Evolutionary conservation across 2,888 invertebrate genomes (phyloP), one percentile per base, ranked within the genome.

Genomic region (Aphidoletes aphidimyza): DNA sequence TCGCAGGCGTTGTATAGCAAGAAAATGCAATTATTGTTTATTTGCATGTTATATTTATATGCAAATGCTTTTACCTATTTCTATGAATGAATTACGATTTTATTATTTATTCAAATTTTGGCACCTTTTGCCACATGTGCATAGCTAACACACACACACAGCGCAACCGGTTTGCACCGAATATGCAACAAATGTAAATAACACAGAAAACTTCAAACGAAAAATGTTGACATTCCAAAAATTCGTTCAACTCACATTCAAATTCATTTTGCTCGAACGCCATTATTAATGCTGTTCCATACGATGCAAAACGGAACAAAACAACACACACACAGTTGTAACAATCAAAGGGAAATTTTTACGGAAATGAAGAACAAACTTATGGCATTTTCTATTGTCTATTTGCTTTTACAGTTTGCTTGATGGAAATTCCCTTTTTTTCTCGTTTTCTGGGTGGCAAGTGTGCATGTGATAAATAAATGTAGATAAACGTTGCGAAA

Each of bases 41-140:
- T 69, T 69, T 69, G 69, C 69, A 69, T 69, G 69, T 69, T 69
- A 30, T 14, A 69, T 69, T 69, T 69, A 69, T 69, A 69, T 69
- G 69, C 69, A 69, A 69, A 69, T 69, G 34, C 17, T 69, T 69
- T 30, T 69, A 69, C n/a, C n/a, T n/a, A n/a, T n/a, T 69, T 69
- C 69, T 69, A 69, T 69, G 69, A 69, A 69, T 69, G 69, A 69
- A 69, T 69, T 69, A 69, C 69, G 69, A 69, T 69, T n/a, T n/a
- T n/a, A n/a, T n/a, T 69, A 69, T 69, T 69, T 34, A 69, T 69
- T 69, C 30, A 69, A 69, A 69, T 30, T 42, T 69, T 30, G 30
- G 69, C 69, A 69, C 69, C 69, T 69, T 69, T 69, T 30, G 30
- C 26, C 6, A 42, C 6, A 42, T 14, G 26, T 17, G 30, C 69